Base-by-base conservation (phyloP, 2,888 invertebrate species). In the Sturmia bella region DNA sequence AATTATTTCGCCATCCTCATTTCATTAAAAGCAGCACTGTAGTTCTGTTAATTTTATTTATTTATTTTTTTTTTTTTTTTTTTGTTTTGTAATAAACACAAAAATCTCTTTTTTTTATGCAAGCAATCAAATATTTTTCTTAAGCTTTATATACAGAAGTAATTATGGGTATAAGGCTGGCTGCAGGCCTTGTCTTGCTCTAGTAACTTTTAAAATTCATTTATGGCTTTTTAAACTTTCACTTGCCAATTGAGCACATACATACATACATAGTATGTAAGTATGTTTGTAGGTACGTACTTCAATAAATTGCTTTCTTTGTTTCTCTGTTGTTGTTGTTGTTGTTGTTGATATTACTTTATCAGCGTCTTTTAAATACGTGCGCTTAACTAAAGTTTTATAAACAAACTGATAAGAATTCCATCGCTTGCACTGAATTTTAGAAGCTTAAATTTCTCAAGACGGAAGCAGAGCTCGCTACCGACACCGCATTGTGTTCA, bases 321-420 rank as follows among this genome's bases (percentile, higher is more conserved):
- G 15, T 21, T 59, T 56, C 6, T 13, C 27, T 11, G 9, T 57
- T 43, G 13, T 13, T 56, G 13, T 27, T 50, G 43, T 11, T 69
- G 19, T 59, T 17, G 41, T 7, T 52, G 2, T 54, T 75, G 17
- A 19, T 3, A n/a, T 32, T 37, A 1, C 5, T 39, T 72, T 37
- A 1, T 21, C 27, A 32, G 13, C 39, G 45, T 2, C n/a, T 32
- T 11, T 41, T 15, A 12, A 39, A 50, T 61, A 76, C 76, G 81
- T 81, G 76, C 76, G 59, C 54, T 50, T 50, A 48, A 41, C 74
- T 70, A 59, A 43, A 82, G 70, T 70, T 75, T 59, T 70, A 61
- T 70, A 70, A 74, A 82, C 74, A 75, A 75, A 82, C 82, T 82
- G 78, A 27, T 61, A 54, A 61, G 66, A 82, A 82, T 68, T 68